These are phyloP conservation scores for Podarcis lilfordi DNA, from an alignment of 2,797 vertebrate species.

Conservation along the genomic window DNA sequence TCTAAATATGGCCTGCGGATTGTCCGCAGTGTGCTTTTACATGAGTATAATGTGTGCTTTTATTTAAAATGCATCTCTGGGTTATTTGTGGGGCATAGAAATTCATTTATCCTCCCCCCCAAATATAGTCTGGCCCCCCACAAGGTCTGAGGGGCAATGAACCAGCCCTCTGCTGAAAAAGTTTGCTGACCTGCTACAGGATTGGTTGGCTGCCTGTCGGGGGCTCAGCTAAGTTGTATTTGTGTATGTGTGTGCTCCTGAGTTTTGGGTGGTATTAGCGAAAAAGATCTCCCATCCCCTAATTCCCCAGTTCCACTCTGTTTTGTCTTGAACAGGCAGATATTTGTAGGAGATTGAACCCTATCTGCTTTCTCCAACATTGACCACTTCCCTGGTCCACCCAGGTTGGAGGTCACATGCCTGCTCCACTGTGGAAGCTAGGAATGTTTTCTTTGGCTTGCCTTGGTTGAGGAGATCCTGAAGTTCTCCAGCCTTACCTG, in stretches of 20 bases:
- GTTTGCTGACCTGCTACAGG: neutral
- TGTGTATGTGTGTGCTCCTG: neutral
- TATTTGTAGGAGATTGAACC: no score
- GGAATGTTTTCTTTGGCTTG: neutral
- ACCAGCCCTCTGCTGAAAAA: no score
- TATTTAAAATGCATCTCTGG: no score
- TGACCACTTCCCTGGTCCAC: neutral
- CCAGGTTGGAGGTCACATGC: neutral
- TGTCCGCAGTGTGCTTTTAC: no score
- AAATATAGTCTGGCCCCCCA: no score
- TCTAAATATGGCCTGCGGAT: no score
- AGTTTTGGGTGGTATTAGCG: neutral
- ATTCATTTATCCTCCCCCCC: no score
- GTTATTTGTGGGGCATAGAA: no score
- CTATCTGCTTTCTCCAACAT: neutral
- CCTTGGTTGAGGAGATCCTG: neutral
- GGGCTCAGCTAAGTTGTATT: neutral
- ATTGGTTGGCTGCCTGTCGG: neutral
- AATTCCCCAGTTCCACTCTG: neutral
- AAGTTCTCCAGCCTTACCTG: neutral
- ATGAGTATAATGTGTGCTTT: no score
- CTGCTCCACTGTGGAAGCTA: neutral
- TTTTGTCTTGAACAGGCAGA: neutral
- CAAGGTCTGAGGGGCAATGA: no score
- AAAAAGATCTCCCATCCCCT: neutral